Evolutionary conservation across 2,888 invertebrate genomes (phyloP).

Genomic region (Notodonta ziczac): DNA sequence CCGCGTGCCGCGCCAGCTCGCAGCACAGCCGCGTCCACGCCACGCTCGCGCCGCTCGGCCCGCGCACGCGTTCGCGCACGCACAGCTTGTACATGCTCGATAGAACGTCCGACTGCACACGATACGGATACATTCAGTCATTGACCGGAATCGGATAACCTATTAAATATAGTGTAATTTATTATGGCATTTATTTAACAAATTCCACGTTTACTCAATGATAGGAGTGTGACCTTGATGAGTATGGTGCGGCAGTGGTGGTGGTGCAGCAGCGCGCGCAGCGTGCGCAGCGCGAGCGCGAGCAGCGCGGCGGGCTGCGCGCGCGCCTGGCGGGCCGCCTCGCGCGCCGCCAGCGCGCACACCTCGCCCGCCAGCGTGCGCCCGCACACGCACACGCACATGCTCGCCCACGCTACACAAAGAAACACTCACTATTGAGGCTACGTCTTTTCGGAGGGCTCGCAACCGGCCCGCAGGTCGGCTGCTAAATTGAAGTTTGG

Average conservation of each 20-base stretch:
- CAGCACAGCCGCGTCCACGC: constrained; percentile 42
- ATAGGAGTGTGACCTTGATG: constrained; percentile 79
- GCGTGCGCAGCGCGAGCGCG: constrained; percentile 53
- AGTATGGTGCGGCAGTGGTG: constrained; percentile 86
- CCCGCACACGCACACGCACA: constrained; percentile 67
- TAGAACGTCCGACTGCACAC: constrained; percentile 58
- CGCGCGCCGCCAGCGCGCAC: constrained; percentile 55
- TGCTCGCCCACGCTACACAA: constrained; percentile 60
- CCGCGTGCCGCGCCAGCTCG: constrained; percentile 31
- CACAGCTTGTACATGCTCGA: constrained; percentile 52
- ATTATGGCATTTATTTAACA: too few species aligned
- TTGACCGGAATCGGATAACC: too few species aligned
- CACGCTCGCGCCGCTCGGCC: constrained; percentile 25
- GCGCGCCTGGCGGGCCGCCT: constrained; percentile 46
- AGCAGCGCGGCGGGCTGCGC: constrained; percentile 44
- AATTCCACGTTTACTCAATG: background rate
- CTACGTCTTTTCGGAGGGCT: too few species aligned
- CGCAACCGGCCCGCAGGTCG: too few species aligned
- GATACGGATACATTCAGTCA: background rate
- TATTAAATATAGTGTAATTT: too few species aligned
- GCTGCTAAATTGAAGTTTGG: too few species aligned
- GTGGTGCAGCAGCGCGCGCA: constrained; percentile 77
- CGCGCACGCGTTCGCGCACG: constrained; percentile 43
- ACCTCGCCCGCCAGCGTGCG: constrained; percentile 57
- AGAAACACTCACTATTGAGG: constrained; percentile 5